These are phyloP conservation scores for Nasonia vitripennis DNA, from an alignment of 1,140 invertebrate species.

Conservation along the genomic window DNA sequence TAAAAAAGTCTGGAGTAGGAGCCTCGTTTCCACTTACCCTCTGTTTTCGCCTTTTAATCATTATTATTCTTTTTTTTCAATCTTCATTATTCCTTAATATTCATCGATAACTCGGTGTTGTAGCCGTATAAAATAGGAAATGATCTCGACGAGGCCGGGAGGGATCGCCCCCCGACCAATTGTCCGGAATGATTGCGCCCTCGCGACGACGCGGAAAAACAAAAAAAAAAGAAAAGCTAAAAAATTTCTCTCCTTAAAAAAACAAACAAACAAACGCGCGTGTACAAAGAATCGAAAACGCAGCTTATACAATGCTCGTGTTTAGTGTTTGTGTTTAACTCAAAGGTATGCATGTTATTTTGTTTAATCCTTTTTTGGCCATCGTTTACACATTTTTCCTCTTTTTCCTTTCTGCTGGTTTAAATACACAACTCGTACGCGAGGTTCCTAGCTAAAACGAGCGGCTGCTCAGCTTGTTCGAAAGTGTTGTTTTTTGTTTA, in stretches of 20 bases:
- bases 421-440: neutral
- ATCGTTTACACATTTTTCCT: constrained; percentile 4
- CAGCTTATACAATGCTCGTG: constrained; percentile 42
- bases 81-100: constrained; percentile 43
- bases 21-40: constrained; percentile 37
- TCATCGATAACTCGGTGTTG: constrained; percentile 34
- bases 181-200: constrained; percentile 43
- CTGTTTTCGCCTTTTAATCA: constrained; percentile 33
- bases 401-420: neutral
- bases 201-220: constrained; percentile 42
- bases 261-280: constrained; percentile 25
- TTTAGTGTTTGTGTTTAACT: constrained; percentile 10
- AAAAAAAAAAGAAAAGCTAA: constrained; percentile 28
- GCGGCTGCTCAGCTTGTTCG: neutral
- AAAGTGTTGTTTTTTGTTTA: constrained; percentile 24
- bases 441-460: neutral
- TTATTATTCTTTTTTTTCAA: constrained; percentile 31
- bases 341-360: constrained; percentile 15
- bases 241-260: constrained; percentile 34
- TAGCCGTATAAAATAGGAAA: constrained; percentile 50
- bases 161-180: neutral
- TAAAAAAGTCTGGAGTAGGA: constrained; percentile 17
- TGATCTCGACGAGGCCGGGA: constrained; percentile 32
- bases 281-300: constrained; percentile 41
- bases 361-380: constrained; percentile 6